phyloP scores from a whole-genome alignment of 2,797 vertebrate species.

The Liparis tanakae region DNA sequence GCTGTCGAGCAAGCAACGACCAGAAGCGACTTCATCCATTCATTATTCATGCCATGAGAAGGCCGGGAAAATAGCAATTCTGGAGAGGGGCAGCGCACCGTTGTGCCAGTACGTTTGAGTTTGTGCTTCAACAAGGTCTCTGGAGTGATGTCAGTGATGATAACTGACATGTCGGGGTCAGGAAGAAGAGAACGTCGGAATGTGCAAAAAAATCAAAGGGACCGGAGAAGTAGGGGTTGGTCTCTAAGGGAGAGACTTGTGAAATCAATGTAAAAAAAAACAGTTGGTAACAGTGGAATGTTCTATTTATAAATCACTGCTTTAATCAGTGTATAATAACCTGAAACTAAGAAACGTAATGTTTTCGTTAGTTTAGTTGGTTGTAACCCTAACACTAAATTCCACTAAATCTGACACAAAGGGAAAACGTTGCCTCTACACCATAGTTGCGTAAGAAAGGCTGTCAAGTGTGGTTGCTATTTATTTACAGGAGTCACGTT shows the following conservation, averaged over 20 bases:
- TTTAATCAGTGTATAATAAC: neutral
- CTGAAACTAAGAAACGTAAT: neutral
- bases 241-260: constrained; percentile 3
- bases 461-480: no score
- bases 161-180: constrained; percentile 70
- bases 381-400: neutral
- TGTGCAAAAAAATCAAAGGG: constrained; percentile 5
- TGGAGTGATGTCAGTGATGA: constrained; percentile 64
- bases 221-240: neutral
- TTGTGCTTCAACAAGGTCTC: constrained; percentile 43
- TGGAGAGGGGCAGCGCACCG: constrained; percentile 14
- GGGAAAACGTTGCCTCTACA: neutral
- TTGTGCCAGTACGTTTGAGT: constrained; percentile 8
- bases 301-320: neutral
- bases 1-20: constrained; percentile 40
- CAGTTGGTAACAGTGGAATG: neutral
- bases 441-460: no score
- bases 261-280: neutral
- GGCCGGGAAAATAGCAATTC: constrained; percentile 25
- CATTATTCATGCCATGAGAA: constrained; percentile 59
- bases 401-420: neutral
- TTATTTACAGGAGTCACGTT: no score
- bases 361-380: neutral
- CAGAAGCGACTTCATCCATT: constrained; percentile 53
- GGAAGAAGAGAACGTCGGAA: constrained; percentile 14